These are phyloP conservation scores for Netelia fuscicornis DNA, from an alignment of 2,888 invertebrate genomes.

Conservation along the genomic window DNA sequence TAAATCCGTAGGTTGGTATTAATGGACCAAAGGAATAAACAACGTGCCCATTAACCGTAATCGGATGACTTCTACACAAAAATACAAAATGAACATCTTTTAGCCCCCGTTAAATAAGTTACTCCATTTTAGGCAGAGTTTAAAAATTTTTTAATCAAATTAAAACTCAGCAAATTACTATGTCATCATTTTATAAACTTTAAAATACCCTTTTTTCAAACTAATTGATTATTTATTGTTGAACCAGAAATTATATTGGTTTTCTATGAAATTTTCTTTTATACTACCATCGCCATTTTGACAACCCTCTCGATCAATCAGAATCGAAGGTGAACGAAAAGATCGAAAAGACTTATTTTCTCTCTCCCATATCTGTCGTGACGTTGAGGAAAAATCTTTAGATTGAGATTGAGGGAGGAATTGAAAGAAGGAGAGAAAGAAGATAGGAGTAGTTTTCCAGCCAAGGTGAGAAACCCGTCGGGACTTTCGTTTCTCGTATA, in stretches of 20 bases:
- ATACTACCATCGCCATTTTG: background rate
- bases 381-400: constrained; percentile 27
- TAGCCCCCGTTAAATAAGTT: too few relatives aligned
- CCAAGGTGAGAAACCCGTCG: constrained; percentile 44
- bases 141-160: too few relatives aligned
- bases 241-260: too few relatives aligned
- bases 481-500: background rate
- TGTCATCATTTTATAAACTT: constrained; percentile 64
- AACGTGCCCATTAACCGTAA: constrained; percentile 48
- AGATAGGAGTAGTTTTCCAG: constrained; percentile 43
- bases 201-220: constrained; percentile 67
- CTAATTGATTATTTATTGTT: too few relatives aligned
- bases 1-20: background rate
- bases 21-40: background rate
- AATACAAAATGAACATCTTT: constrained; percentile 3
- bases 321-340: constrained; percentile 48
- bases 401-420: constrained; percentile 48
- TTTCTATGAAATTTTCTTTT: too few relatives aligned
- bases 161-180: too few relatives aligned
- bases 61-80: constrained; percentile 6
- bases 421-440: constrained; percentile 21
- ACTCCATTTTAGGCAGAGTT: too few relatives aligned
- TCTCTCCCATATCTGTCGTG: background rate
- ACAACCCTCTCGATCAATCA: constrained; percentile 11
- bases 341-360: constrained; percentile 38